phyloP scores from a whole-genome alignment of 2,113 vertebrate genomes.

The Elephas maximus region DNA sequence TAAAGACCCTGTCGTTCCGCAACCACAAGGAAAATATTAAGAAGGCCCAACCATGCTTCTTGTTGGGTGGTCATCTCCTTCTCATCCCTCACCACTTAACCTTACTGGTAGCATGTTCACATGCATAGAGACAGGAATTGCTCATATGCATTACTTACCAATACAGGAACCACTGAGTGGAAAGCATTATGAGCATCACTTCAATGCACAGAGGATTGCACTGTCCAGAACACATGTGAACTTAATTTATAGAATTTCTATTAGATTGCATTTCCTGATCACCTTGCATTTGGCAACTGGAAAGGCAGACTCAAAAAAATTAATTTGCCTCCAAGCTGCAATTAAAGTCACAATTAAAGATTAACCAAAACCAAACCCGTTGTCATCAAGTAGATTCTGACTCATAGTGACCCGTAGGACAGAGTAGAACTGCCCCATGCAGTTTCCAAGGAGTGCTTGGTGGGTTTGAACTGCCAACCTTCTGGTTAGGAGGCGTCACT shows the following conservation, averaged over 20 bases:
- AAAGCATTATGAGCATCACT: neutral
- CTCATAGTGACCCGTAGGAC: too few species aligned
- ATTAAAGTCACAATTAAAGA: neutral
- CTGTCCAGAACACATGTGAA: neutral
- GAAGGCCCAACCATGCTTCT: neutral
- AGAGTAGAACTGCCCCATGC: too few species aligned
- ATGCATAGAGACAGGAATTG: neutral
- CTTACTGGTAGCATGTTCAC: neutral
- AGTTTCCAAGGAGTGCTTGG: too few species aligned
- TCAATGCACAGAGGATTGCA: neutral
- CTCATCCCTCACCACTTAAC: neutral
- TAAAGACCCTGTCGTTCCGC: too few species aligned
- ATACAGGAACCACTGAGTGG: neutral
- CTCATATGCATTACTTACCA: too few species aligned
- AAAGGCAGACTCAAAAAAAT: constrained; percentile 1
- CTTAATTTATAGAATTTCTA: neutral
- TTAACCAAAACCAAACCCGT: too few species aligned
- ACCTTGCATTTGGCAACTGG: neutral
- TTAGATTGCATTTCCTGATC: neutral
- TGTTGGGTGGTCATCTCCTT: neutral
- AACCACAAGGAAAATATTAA: neutral
- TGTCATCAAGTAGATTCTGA: too few species aligned
- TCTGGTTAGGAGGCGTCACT: too few species aligned
- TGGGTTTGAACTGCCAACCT: too few species aligned
- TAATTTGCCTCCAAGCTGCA: constrained; percentile 20